phyloP scores from a whole-genome alignment of 2,888 invertebrate species.

The Apeira syringaria region DNA sequence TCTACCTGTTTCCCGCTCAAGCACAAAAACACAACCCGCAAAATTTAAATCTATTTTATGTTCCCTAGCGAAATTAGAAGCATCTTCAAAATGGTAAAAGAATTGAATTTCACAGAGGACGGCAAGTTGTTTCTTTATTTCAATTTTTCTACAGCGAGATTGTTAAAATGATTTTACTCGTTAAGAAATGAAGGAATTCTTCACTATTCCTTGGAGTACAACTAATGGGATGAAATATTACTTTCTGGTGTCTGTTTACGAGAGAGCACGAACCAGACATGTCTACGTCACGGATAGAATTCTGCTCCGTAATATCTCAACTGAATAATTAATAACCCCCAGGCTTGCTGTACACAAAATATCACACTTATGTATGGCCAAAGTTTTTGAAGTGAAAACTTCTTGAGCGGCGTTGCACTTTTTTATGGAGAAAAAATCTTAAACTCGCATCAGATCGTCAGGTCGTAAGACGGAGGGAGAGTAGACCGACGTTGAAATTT shows the following conservation, averaged over 20 bases:
- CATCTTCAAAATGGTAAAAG: conserved; percentile 18
- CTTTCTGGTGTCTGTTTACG: conserved; percentile 7
- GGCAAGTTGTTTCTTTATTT: conserved; percentile 17
- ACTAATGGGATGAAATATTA: conserved; percentile 19
- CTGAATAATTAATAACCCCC: no score
- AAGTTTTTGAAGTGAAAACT: no score
- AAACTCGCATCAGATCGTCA: no score
- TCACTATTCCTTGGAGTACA: conserved; percentile 11
- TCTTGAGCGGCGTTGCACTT: no score
- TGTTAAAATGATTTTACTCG: conserved; percentile 19
- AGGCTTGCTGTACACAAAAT: no score
- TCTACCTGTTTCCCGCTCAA: background rate
- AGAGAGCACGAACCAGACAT: no score
- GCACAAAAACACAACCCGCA: conserved; percentile 3
- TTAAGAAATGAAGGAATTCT: conserved; percentile 20
- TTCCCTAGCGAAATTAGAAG: conserved; percentile 8
- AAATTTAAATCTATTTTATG: conserved; percentile 5
- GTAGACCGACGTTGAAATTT: no score
- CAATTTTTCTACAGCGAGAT: conserved; percentile 17
- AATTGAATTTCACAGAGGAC: conserved; percentile 22
- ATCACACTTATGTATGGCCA: no score
- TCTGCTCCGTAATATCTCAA: no score
- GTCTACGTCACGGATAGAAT: no score
- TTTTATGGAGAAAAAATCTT: no score
- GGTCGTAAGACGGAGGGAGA: no score